Conservation (phyloP, 2,797 vertebrate species). For the Pachyuromys duprasi region DNA sequence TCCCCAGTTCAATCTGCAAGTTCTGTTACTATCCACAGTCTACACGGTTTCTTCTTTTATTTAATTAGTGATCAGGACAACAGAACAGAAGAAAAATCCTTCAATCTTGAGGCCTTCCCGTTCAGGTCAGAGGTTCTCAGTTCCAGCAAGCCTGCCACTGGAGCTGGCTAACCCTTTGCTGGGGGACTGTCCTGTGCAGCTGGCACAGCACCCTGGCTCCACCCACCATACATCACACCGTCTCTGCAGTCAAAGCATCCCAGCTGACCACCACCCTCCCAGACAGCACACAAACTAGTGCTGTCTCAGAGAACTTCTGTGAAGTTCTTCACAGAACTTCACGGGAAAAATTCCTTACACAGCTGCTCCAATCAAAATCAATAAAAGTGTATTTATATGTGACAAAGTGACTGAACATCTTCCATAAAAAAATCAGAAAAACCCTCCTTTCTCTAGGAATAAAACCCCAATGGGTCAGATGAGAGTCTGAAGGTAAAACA, state of each 20-base stretch:
- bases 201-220: background rate
- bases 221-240: background rate
- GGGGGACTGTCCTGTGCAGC: background rate
- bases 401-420: background rate
- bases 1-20: conserved; percentile 45
- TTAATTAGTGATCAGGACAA: conserved; percentile 13
- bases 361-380: conserved; percentile 12
- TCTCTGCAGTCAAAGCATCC: background rate
- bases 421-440: conserved; percentile 4
- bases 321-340: background rate
- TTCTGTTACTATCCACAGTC: conserved; percentile 28
- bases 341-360: conserved; percentile 13
- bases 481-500: conserved; percentile 19
- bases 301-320: conserved; percentile 17
- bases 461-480: background rate
- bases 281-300: background rate
- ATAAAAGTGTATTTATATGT: background rate
- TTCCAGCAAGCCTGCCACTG: background rate
- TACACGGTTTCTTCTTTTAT: background rate
- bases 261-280: background rate
- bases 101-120: conserved; percentile 1
- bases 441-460: background rate
- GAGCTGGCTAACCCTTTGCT: background rate
- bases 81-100: background rate
- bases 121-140: conserved; percentile 5